Evolutionary conservation across 2,888 invertebrate species (phyloP).

Genomic region (Scaptomyza tumidula): DNA sequence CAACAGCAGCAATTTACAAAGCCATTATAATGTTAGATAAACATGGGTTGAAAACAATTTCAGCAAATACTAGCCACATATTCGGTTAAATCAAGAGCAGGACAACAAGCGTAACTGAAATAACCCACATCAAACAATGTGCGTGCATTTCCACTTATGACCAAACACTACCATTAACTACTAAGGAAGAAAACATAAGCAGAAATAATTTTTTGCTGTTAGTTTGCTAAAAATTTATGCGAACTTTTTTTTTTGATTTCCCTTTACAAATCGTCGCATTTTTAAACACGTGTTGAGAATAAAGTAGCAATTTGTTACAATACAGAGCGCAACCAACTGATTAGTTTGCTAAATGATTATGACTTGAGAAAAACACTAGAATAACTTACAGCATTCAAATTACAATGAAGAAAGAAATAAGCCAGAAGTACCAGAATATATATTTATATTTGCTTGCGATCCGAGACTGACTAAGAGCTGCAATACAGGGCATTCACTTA

Average conservation of each 20-base stretch:
- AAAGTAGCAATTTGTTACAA: constrained; percentile 42
- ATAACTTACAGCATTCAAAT: not conserved
- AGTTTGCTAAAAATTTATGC: constrained; percentile 64
- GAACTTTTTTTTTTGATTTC: constrained; percentile 33
- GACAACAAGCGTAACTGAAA: constrained; percentile 26
- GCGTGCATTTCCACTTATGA: constrained; percentile 67
- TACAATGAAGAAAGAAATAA: constrained; percentile 39
- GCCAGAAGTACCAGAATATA: constrained; percentile 56
- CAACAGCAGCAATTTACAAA: constrained; percentile 56
- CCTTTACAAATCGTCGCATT: constrained; percentile 38
- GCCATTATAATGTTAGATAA: constrained; percentile 56
- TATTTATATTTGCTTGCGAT: constrained; percentile 69
- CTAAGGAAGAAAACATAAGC: constrained; percentile 26
- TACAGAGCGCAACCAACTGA: constrained; percentile 38
- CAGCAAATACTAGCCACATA: constrained; percentile 35
- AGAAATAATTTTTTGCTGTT: constrained; percentile 35
- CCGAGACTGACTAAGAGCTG: constrained; percentile 70
- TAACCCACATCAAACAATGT: constrained; percentile 33
- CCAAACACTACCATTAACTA: constrained; percentile 71
- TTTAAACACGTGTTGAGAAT: constrained; percentile 31
- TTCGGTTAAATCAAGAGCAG: constrained; percentile 18
- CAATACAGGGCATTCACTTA: constrained; percentile 47
- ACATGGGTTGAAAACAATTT: constrained; percentile 28
- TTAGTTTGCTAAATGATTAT: constrained; percentile 13
- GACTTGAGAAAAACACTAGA: constrained; percentile 8